Conservation (phyloP, 2,113 vertebrate species). For the Lontra canadensis region DNA sequence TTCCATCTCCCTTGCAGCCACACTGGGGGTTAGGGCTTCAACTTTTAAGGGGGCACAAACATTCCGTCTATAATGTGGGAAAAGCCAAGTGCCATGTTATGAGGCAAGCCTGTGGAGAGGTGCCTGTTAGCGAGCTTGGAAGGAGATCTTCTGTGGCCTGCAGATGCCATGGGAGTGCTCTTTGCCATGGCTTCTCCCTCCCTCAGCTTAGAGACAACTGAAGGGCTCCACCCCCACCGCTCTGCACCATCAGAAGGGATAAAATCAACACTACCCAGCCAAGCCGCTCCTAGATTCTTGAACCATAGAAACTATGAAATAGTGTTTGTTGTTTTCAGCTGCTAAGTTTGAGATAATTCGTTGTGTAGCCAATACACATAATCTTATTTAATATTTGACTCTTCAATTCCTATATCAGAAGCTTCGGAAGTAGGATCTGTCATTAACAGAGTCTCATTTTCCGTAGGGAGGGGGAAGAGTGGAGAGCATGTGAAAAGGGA, state of each 20-base stretch:
- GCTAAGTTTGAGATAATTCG: background rate
- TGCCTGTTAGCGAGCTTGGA: background rate
- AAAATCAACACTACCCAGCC: background rate
- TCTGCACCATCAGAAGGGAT: background rate
- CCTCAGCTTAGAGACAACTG: background rate
- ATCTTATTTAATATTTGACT: slow-evolving; percentile 34
- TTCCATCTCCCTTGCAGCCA: background rate
- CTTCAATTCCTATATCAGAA: slow-evolving; percentile 2
- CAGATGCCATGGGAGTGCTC: background rate
- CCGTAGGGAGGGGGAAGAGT: background rate
- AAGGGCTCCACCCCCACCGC: background rate
- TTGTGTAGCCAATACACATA: background rate
- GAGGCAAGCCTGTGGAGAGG: slow-evolving; percentile 13
- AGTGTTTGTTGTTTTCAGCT: slow-evolving; percentile 35
- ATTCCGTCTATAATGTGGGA: background rate
- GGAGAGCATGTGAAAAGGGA: background rate
- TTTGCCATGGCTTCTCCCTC: slow-evolving; percentile 6
- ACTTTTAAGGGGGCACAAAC: background rate
- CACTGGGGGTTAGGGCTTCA: background rate
- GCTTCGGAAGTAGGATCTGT: slow-evolving; percentile 17
- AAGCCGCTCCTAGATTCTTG: background rate
- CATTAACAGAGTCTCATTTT: slow-evolving; percentile 22
- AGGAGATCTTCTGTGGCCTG: background rate
- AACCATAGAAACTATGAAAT: slow-evolving; percentile 3
- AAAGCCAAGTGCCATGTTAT: background rate